These are phyloP conservation scores for Halictus quadricinctus DNA, from an alignment of 2,888 invertebrate species.

Conservation along the genomic window DNA sequence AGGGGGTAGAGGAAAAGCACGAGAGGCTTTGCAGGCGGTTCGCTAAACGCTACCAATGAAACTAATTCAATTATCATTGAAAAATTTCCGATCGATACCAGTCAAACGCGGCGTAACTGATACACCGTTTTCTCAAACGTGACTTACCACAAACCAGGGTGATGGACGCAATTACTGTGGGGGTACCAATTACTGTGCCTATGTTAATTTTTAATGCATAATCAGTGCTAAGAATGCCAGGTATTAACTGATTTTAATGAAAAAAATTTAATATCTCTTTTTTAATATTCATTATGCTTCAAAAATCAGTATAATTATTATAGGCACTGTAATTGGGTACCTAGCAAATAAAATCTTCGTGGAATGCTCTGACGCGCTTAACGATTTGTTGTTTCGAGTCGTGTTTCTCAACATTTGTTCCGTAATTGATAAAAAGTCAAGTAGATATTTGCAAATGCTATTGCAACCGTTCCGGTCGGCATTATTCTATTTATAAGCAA, in stretches of 20 bases:
- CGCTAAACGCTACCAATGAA: constrained; percentile 17
- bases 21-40: constrained; percentile 20
- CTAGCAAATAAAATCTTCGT: neutral
- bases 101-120: neutral
- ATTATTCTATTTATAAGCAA: neutral
- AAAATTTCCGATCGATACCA: constrained; percentile 20
- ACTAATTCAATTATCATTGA: constrained; percentile 30
- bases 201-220: no score
- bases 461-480: neutral
- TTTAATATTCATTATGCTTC: no score
- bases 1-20: constrained; percentile 23
- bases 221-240: no score
- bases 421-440: neutral
- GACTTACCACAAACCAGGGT: neutral
- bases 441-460: neutral
- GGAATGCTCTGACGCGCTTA: neutral
- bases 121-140: neutral
- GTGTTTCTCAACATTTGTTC: neutral
- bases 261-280: no score
- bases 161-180: no score
- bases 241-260: no score
- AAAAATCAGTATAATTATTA: no score
- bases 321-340: no score
- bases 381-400: neutral
- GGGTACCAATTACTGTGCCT: no score